Evolutionary conservation across 2,888 invertebrate genomes (phyloP).

Genomic region (Buathra laborator): DNA sequence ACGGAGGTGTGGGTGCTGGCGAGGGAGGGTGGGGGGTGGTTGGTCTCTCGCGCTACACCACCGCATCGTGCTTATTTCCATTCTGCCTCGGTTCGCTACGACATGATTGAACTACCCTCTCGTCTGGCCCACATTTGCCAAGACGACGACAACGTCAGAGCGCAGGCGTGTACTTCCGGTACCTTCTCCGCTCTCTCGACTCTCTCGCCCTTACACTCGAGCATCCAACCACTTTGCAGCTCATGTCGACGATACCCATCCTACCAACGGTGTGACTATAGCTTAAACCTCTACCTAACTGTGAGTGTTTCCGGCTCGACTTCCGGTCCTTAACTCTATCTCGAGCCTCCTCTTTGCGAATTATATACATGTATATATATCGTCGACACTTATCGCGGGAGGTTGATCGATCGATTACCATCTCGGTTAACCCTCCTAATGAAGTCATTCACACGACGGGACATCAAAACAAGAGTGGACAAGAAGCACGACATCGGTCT

Average conservation of each 20-base stretch:
- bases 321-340: constrained; percentile 56
- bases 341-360: constrained; percentile 46
- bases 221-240: constrained; percentile 64
- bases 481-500: neutral
- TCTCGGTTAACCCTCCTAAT: constrained; percentile 61
- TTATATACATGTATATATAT: constrained; percentile 41
- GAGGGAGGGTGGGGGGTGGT: neutral
- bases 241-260: constrained; percentile 65
- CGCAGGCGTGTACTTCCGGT: constrained; percentile 61
- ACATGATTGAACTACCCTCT: constrained; percentile 74
- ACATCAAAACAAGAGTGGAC: constrained; percentile 16
- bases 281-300: constrained; percentile 57
- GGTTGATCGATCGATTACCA: constrained; percentile 66
- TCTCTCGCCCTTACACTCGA: constrained; percentile 26
- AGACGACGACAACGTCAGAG: constrained; percentile 52
- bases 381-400: constrained; percentile 60
- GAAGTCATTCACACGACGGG: constrained; percentile 47
- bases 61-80: constrained; percentile 62
- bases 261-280: constrained; percentile 54
- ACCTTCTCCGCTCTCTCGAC: constrained; percentile 24
- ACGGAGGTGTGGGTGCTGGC: neutral
- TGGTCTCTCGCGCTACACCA: neutral
- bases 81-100: constrained; percentile 64
- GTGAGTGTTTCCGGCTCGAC: constrained; percentile 67
- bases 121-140: constrained; percentile 73